Evolutionary conservation across 2,797 vertebrate species (phyloP).

Genomic region (Capromys pilorides): DNA sequence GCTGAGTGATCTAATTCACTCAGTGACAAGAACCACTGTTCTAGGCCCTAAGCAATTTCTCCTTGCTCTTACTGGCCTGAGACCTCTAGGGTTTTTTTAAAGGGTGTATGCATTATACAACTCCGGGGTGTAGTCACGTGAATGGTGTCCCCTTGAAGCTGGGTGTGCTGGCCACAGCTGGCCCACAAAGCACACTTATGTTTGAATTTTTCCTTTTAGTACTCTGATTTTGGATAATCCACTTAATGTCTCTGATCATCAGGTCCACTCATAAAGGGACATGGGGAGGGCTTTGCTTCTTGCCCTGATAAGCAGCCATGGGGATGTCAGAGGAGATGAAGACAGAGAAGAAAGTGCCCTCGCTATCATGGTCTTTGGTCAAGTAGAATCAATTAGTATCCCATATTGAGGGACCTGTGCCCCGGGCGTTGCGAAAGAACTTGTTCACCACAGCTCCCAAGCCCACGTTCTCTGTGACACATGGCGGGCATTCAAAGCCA

Average conservation of each 20-base stretch:
- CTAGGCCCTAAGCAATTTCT: not conserved
- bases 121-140: not conserved
- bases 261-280: not conserved
- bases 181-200: slow-evolving; percentile 1
- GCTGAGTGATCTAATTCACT: not conserved
- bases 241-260: not conserved
- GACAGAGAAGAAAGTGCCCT: not conserved
- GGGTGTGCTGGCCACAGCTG: not conserved
- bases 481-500: not conserved
- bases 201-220: not conserved
- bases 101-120: not conserved
- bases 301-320: not conserved
- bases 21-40: not conserved
- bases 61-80: not conserved
- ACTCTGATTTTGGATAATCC: slow-evolving; percentile 3
- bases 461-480: not conserved
- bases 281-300: not conserved
- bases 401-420: not conserved
- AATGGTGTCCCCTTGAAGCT: not conserved
- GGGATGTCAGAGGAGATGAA: not conserved
- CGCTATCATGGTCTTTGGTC: not conserved
- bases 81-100: not conserved
- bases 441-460: not conserved
- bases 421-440: not conserved
- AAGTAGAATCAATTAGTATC: not conserved